A percentile compares a stretch with the other conserved stretches of the same genome.
Conservation (phyloP, 1,140 invertebrate species). For the Pissodes strobi region DNA sequence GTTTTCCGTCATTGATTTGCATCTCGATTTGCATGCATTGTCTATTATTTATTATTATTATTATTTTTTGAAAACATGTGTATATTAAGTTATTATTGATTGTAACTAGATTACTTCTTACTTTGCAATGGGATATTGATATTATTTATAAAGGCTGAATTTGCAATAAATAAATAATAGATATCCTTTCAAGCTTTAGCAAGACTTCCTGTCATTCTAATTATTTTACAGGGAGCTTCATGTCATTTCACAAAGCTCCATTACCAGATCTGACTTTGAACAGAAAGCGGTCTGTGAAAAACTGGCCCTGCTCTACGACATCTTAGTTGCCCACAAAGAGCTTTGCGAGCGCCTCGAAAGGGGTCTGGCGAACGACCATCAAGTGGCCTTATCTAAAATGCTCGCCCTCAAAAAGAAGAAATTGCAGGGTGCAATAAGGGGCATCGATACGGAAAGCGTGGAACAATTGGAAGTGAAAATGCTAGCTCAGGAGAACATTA, state of each 20-base stretch:
- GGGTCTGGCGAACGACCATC: conserved; percentile 71
- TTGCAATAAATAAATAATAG: background rate
- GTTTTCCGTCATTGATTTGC: background rate
- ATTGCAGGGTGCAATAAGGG: conserved; percentile 70
- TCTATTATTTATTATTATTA: too few relatives aligned
- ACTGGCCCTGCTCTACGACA: conserved; percentile 66
- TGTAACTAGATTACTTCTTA: too few relatives aligned
- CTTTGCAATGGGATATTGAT: too few relatives aligned
- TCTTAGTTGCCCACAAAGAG: conserved; percentile 67
- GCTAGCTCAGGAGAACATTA: conserved; percentile 72
- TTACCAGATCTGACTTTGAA: conserved; percentile 49
- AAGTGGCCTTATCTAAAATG: conserved; percentile 71
- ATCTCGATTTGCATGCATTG: too few relatives aligned
- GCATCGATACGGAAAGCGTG: conserved; percentile 66
- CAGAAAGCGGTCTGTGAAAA: conserved; percentile 65
- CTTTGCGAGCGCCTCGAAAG: conserved; percentile 73
- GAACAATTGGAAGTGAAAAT: conserved; percentile 71
- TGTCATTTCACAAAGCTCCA: conserved; percentile 44
- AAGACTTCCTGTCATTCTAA: background rate
- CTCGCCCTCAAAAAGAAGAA: conserved; percentile 70
- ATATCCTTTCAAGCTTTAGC: background rate
- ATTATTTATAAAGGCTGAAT: too few relatives aligned
- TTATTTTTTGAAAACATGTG: too few relatives aligned
- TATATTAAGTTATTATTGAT: too few relatives aligned
- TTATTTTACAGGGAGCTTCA: conserved; percentile 49